A percentile compares a stretch with the other conserved stretches of the same genome.
phyloP scores from a whole-genome alignment of 2,888 invertebrate genomes.

The Coleophora deauratella region DNA sequence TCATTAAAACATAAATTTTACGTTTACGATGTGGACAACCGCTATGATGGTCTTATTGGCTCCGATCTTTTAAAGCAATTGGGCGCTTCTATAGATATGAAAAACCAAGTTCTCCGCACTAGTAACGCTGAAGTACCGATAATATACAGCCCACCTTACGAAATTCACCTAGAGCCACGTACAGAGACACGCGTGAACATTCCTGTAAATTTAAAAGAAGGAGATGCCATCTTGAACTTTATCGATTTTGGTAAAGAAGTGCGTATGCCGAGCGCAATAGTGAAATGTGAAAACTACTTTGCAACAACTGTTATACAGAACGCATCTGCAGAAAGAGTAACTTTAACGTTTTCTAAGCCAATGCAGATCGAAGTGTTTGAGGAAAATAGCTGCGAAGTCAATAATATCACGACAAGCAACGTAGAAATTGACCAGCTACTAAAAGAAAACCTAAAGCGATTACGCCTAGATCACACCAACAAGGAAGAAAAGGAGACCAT shows the following conservation, averaged over 20 bases:
- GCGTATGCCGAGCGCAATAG: background rate
- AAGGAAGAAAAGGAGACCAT: conserved; percentile 22
- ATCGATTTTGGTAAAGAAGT: background rate
- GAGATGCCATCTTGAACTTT: background rate
- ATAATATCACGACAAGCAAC: background rate
- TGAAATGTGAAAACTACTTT: background rate
- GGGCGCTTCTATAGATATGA: conserved; percentile 5
- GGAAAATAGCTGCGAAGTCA: no score
- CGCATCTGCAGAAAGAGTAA: background rate
- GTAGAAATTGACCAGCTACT: background rate
- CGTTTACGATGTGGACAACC: conserved; percentile 3
- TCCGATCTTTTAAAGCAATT: conserved; percentile 7
- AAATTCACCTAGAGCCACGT: background rate
- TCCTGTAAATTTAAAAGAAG: background rate
- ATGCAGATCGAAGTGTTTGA: no score
- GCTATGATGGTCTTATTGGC: conserved; percentile 8
- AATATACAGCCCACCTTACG: background rate
- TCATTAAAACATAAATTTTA: background rate
- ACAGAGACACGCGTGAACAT: background rate
- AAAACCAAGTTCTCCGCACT: conserved; percentile 4
- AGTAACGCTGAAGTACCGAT: conserved; percentile 2
- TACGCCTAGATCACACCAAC: conserved; percentile 21
- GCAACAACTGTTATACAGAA: background rate
- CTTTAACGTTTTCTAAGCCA: no score
- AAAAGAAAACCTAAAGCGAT: conserved; percentile 10